phyloP scores from a whole-genome alignment of 1,140 invertebrate species.

The Rhyzopertha dominica region DNA sequence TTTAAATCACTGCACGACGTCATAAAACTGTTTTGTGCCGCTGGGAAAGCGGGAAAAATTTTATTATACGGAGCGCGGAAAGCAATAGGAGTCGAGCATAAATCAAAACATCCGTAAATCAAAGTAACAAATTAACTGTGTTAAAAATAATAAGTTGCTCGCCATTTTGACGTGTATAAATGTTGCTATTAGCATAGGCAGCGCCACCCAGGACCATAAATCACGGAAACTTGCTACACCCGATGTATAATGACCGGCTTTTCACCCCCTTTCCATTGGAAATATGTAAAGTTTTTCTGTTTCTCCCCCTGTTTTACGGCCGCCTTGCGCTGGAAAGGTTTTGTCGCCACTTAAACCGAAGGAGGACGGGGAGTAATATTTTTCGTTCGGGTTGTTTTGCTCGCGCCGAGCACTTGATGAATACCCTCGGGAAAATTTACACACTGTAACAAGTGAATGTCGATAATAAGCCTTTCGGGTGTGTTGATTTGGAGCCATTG shows the following conservation, averaged over 20 bases:
- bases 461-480: slow-evolving; percentile 28
- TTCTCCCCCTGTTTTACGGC: slow-evolving; percentile 25
- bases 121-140: slow-evolving; percentile 47
- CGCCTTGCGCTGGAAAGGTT: slow-evolving; percentile 9
- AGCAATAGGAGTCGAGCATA: too few relatives aligned
- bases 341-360: neutral
- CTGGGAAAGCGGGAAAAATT: too few relatives aligned
- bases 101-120: slow-evolving; percentile 41
- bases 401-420: slow-evolving; percentile 17
- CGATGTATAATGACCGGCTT: slow-evolving; percentile 46
- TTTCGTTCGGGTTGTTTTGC: slow-evolving; percentile 21
- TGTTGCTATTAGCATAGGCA: slow-evolving; percentile 47
- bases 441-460: slow-evolving; percentile 23
- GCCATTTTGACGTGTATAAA: slow-evolving; percentile 43
- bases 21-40: too few relatives aligned
- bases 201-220: slow-evolving; percentile 42
- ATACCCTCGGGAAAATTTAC: slow-evolving; percentile 36
- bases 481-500: too few relatives aligned
- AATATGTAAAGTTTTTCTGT: slow-evolving; percentile 40
- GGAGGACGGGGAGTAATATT: neutral
- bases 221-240: slow-evolving; percentile 46
- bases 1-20: too few relatives aligned
- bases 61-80: too few relatives aligned
- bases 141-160: slow-evolving; percentile 44
- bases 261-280: slow-evolving; percentile 40